Evolutionary conservation across 2,797 vertebrate species (phyloP).

Genomic region (Paratrypauchen microcephalus): DNA sequence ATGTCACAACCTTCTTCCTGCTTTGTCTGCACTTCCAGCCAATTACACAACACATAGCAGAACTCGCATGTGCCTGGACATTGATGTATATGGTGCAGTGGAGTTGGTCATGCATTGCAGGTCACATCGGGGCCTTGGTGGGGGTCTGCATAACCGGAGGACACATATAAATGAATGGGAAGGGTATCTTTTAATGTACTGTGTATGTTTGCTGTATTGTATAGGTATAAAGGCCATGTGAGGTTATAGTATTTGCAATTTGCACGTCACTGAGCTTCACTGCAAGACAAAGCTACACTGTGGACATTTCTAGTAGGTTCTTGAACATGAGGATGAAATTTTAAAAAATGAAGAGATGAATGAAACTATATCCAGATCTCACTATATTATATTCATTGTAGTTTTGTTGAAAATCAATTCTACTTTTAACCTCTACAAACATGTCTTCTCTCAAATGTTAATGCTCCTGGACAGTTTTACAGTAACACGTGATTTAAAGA

Average conservation of each 20-base stretch:
- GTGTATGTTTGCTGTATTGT: constrained; percentile 5
- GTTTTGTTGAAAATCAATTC: too few relatives aligned
- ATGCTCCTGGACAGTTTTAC: too few relatives aligned
- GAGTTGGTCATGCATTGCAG: constrained; percentile 55
- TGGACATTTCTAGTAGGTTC: not conserved
- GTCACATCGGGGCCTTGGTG: constrained; percentile 51
- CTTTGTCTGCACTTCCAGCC: constrained; percentile 61
- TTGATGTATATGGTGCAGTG: constrained; percentile 58
- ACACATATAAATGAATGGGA: constrained; percentile 14
- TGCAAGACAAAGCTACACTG: not conserved
- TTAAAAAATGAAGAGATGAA: not conserved
- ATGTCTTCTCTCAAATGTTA: not conserved
- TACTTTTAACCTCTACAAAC: not conserved
- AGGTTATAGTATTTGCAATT: constrained; percentile 6
- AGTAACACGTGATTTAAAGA: too few relatives aligned
- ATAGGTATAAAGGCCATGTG: not conserved
- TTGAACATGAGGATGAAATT: not conserved
- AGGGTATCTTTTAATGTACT: constrained; percentile 1
- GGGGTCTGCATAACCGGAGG: constrained; percentile 16
- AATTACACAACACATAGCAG: constrained; percentile 43
- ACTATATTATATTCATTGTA: too few relatives aligned
- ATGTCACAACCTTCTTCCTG: constrained; percentile 49
- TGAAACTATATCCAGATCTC: not conserved
- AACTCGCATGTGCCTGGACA: constrained; percentile 31
- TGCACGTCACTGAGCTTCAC: not conserved